These are phyloP conservation scores for Pseudopodoces humilis DNA, from an alignment of 2,113 vertebrate species.

Conservation along the genomic window DNA sequence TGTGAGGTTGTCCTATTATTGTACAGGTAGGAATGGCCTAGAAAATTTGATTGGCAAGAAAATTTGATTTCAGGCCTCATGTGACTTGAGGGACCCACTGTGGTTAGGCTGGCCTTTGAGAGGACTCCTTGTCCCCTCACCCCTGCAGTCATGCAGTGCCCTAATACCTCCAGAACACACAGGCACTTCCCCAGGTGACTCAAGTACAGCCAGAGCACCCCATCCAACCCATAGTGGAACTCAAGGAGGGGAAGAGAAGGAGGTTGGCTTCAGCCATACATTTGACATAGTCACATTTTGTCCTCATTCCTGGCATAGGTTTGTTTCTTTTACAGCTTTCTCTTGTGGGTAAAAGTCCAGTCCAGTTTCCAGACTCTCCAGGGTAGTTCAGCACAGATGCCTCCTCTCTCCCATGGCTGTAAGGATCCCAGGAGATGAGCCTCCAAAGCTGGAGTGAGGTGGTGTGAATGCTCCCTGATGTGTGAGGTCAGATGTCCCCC, in stretches of 20 bases:
- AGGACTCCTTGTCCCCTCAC: background rate
- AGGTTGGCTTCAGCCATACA: background rate
- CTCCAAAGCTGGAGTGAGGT: background rate
- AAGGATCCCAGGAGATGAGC: slow-evolving; percentile 7
- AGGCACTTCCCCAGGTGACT: background rate
- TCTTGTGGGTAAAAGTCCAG: background rate
- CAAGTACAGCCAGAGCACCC: background rate
- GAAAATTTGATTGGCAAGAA: background rate
- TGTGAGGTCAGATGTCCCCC: background rate
- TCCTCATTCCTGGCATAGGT: background rate
- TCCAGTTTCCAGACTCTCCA: background rate
- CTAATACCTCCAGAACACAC: background rate
- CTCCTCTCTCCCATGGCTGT: background rate
- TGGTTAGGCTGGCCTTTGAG: background rate
- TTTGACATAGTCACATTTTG: background rate
- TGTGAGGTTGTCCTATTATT: background rate
- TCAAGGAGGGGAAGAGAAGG: background rate
- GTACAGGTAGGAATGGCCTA: background rate
- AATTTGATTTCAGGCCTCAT: background rate
- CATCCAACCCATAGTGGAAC: background rate
- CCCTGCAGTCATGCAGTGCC: background rate
- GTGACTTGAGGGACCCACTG: background rate
- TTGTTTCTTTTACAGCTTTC: background rate
- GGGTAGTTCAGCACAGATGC: background rate
- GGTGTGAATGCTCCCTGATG: background rate